Evolutionary conservation across 2,113 vertebrate genomes (phyloP), one percentile per base, ranked within the genome.

Genomic region (Cottus gobio): DNA sequence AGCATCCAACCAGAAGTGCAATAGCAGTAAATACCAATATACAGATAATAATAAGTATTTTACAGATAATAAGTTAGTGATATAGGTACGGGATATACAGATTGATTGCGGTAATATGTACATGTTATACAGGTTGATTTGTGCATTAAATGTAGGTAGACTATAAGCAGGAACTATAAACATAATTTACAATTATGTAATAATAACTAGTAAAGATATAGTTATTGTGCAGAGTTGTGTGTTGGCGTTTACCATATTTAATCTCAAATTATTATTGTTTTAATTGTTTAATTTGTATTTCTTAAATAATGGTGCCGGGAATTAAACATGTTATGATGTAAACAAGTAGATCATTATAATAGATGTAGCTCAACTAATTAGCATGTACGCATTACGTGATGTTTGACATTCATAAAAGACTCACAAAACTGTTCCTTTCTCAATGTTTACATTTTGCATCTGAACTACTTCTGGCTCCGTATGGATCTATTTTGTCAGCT

Each of bases 381-480:
- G 22, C 22, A 7, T 20, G 46, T 18, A 11, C 24, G 8, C n/a
- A 22, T 57, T 57, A 30, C 5, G 16, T 10, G 16, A 20, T 48
- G 24, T 42, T 37, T 39, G 11, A 13, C 34, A 18, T 63, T 24
- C 22, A 0, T 11, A 46, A 42, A 68, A 58, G 7, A 16, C 2
- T 16, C 2, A 13, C 1, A 56, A 75, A 34, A 56, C 6, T 2
- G 0, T 8, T 31, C 15, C n/a, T 3, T 18, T 2, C 12, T n/a
- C 52, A 64, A 15, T 90, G 86, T 92, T 92, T 85, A 92, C 85
- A 68, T 87, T 57, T 65, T 24, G 30, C 2, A 10, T 85, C 79
- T 91, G 85, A 87, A 87, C 87, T 83, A 86, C 24, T 84, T 90
- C 20, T 77, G 13, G 34, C 61, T 2, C 24, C 42, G 3, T n/a